These are phyloP conservation scores for Frankliniella fusca DNA, from an alignment of 2,888 invertebrate species.

Conservation along the genomic window DNA sequence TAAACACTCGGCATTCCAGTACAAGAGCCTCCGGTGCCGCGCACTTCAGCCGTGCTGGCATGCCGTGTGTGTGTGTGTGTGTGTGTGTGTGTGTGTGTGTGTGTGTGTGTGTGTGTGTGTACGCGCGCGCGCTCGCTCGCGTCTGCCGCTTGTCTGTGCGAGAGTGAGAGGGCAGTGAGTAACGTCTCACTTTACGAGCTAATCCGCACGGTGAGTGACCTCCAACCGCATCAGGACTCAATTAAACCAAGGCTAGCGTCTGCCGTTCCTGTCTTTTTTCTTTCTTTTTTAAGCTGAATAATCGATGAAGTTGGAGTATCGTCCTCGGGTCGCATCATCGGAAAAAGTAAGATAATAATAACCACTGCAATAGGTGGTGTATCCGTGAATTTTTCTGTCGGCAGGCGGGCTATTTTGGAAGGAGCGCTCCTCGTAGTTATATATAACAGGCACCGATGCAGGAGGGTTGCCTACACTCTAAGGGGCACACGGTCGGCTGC, in stretches of 20 bases:
- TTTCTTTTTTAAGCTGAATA: background rate
- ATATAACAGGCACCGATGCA: too few relatives aligned
- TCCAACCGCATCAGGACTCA: background rate
- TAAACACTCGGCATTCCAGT: conserved; percentile 3
- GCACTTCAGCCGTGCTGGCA: background rate
- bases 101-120: background rate
- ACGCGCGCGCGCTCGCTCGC: background rate
- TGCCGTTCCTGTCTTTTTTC: background rate
- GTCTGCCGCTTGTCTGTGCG: background rate
- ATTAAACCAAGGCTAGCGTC: conserved; percentile 17
- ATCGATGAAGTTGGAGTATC: background rate
- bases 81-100: background rate
- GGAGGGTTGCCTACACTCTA: too few relatives aligned
- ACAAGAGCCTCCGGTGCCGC: background rate
- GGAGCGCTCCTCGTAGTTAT: too few relatives aligned
- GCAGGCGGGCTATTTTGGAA: too few relatives aligned
- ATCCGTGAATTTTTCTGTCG: too few relatives aligned
- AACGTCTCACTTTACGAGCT: conserved; percentile 26
- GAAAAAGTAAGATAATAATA: too few relatives aligned
- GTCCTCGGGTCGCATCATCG: too few relatives aligned
- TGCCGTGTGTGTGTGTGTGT: background rate
- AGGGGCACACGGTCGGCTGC: too few relatives aligned
- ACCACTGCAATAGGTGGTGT: too few relatives aligned
- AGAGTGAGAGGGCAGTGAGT: background rate
- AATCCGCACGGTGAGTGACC: conserved; percentile 18